Percentiles rank a stretch among this genome's conserved stretches.
These are phyloP conservation scores for Nephrocerus scutellatus DNA, from an alignment of 2,888 invertebrate species.

Conservation along the genomic window DNA sequence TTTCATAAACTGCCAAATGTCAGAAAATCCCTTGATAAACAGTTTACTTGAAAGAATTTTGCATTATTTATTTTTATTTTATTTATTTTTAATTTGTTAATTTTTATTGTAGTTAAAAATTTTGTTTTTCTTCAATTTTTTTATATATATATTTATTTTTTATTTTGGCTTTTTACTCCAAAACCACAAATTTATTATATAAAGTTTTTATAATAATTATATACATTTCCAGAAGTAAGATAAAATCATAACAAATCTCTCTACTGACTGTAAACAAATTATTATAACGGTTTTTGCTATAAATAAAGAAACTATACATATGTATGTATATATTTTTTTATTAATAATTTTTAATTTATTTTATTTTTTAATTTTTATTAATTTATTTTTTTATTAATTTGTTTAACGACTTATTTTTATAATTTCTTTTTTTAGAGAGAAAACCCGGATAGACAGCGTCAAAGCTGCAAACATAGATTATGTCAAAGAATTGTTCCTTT, in stretches of 20 bases:
- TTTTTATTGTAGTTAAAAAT: conserved; percentile 24
- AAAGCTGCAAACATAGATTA: too few species aligned
- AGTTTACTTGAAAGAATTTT: conserved; percentile 13
- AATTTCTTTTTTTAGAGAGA: too few species aligned
- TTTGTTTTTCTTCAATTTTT: conserved; percentile 1
- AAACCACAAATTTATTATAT: conserved; percentile 24
- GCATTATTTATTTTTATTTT: conserved; percentile 17
- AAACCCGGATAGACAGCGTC: too few species aligned
- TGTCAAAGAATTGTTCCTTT: too few species aligned
- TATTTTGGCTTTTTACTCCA: conserved; percentile 19
- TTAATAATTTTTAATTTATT: conserved; percentile 8
- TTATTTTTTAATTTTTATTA: conserved; percentile 5
- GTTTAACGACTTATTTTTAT: conserved; percentile 6
- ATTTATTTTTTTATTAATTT: neutral
- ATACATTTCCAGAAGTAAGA: too few species aligned
- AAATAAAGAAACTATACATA: too few species aligned
- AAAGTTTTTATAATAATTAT: conserved; percentile 15
- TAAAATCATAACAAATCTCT: too few species aligned
- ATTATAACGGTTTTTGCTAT: too few species aligned
- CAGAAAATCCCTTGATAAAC: too few species aligned
- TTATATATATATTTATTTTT: conserved; percentile 8
- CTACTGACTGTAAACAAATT: too few species aligned
- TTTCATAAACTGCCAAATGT: too few species aligned
- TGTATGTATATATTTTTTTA: conserved; percentile 5
- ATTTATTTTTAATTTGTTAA: conserved; percentile 26